Evolutionary conservation across 2,113 vertebrate genomes (phyloP).

Genomic region (Cricetomys ansorgei): DNA sequence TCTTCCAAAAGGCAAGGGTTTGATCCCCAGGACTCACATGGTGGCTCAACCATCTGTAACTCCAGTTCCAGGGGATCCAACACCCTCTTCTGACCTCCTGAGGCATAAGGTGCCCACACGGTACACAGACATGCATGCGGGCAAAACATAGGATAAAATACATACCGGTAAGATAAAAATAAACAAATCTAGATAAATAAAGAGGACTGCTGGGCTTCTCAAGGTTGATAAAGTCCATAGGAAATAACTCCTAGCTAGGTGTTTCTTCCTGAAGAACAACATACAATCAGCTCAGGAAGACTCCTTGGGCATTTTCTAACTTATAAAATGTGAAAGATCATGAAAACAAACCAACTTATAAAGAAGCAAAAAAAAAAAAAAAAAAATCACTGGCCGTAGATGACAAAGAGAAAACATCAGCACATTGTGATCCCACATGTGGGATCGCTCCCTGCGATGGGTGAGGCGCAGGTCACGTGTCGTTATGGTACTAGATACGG

Average conservation of each 20-base stretch:
- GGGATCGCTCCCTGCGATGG: neutral
- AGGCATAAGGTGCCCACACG: neutral
- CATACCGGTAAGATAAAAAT: neutral
- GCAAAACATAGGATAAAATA: too few species aligned
- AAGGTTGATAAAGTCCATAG: constrained; percentile 13
- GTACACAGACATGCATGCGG: neutral
- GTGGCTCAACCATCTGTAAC: neutral
- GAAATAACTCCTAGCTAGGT: neutral
- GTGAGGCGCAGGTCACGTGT: neutral
- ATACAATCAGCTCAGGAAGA: neutral
- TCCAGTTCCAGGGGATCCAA: neutral
- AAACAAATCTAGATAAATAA: neutral
- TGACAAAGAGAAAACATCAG: constrained; percentile 18
- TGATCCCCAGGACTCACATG: neutral
- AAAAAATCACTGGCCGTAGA: neutral
- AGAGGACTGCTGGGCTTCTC: neutral
- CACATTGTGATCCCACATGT: neutral
- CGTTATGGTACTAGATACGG: neutral
- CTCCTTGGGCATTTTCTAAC: constrained; percentile 20
- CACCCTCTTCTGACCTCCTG: neutral
- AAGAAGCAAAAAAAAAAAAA: constrained; percentile 17
- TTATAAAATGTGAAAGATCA: neutral
- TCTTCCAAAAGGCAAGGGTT: neutral
- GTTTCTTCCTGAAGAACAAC: constrained; percentile 29
- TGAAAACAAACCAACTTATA: neutral